Evolutionary conservation across 2,888 invertebrate genomes (phyloP).

Genomic region (Hylaea fasciaria): DNA sequence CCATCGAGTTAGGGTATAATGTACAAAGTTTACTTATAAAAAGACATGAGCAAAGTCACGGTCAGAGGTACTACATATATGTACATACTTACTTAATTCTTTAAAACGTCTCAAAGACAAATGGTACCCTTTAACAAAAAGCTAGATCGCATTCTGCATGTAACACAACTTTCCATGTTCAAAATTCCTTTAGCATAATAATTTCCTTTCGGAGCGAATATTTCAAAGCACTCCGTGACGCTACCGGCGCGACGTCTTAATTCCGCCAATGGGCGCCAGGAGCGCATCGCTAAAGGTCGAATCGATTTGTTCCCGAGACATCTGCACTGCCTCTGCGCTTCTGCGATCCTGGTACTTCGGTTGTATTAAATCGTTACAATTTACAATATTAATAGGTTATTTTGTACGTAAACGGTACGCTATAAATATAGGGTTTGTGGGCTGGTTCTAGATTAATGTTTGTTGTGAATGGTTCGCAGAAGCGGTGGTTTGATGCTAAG

Average conservation of each 20-base stretch:
- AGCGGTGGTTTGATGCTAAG: slow-evolving; percentile 38
- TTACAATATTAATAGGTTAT: slow-evolving; percentile 77
- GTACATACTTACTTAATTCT: background rate
- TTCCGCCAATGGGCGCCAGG: slow-evolving; percentile 43
- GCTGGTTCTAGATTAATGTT: slow-evolving; percentile 49
- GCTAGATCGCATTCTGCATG: slow-evolving; percentile 8
- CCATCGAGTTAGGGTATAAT: too few species aligned
- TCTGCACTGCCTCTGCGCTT: slow-evolving; percentile 56
- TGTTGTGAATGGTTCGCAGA: slow-evolving; percentile 53
- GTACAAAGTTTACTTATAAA: too few species aligned
- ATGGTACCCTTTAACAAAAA: slow-evolving; percentile 11
- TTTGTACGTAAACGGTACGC: slow-evolving; percentile 65
- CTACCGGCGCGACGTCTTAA: slow-evolving; percentile 39
- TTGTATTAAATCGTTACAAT: slow-evolving; percentile 73
- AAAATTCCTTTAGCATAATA: background rate
- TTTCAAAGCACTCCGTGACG: slow-evolving; percentile 31
- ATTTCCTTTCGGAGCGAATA: slow-evolving; percentile 15
- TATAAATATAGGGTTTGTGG: slow-evolving; percentile 66
- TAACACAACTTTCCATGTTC: background rate
- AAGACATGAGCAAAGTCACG: too few species aligned
- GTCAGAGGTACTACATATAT: too few species aligned
- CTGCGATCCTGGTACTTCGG: slow-evolving; percentile 52
- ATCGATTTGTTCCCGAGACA: slow-evolving; percentile 56
- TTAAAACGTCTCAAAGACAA: slow-evolving; percentile 10
- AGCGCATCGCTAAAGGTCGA: slow-evolving; percentile 52